Conservation (phyloP, 2,797 vertebrate genomes). For the Sebastes kiyomatsui region DNA sequence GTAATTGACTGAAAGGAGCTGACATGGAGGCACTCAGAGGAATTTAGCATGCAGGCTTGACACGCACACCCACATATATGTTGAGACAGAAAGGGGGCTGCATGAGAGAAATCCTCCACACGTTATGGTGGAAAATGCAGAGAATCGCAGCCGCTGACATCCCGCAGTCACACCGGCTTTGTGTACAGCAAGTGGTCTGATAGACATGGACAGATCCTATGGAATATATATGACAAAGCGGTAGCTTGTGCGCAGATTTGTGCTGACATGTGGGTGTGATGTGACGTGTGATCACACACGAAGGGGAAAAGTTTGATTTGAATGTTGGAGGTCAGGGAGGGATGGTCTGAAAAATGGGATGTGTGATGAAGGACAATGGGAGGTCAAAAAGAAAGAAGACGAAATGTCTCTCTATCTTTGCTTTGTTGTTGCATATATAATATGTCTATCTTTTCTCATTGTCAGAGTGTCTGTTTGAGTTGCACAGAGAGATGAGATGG, state of each 20-base stretch:
- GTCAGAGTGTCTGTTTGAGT: not conserved
- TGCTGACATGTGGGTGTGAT: constrained; percentile 8
- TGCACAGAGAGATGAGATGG: not conserved
- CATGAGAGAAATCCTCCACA: constrained; percentile 6
- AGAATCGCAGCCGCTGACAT: constrained; percentile 18
- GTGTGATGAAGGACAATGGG: not conserved
- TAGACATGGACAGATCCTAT: constrained; percentile 41
- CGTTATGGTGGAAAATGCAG: not conserved
- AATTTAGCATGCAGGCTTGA: constrained; percentile 40
- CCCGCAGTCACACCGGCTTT: not conserved
- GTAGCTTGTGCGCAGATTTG: constrained; percentile 2
- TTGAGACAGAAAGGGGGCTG: constrained; percentile 36
- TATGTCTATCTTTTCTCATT: not conserved
- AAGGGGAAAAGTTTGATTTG: not conserved
- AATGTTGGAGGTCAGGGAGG: not conserved
- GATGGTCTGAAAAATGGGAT: not conserved
- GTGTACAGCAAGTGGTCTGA: not conserved
- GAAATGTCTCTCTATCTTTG: not conserved
- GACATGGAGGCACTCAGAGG: constrained; percentile 53
- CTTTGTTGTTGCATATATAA: not conserved
- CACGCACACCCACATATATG: constrained; percentile 35
- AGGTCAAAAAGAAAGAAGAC: not conserved
- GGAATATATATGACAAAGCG: constrained; percentile 33
- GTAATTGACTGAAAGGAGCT: constrained; percentile 41
- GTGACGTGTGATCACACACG: not conserved